Evolutionary conservation across 2,888 invertebrate species (phyloP).

Genomic region (Cerastis rubricosa): DNA sequence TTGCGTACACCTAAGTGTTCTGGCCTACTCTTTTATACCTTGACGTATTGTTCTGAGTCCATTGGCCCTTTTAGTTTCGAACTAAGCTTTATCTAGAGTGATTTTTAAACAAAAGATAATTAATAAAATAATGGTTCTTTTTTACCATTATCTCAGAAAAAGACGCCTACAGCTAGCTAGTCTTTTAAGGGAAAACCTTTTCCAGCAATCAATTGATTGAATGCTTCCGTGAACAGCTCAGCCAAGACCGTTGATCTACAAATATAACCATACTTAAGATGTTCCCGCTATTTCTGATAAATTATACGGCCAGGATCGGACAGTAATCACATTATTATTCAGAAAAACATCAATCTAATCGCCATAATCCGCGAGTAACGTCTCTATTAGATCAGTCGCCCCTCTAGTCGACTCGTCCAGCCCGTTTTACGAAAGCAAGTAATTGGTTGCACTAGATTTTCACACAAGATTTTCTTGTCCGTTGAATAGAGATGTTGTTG

Average conservation of each 20-base stretch:
- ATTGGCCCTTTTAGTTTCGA: not conserved
- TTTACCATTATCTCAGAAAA: not conserved
- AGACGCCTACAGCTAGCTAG: not conserved
- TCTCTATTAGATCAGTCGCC: conserved; percentile 49
- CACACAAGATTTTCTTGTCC: conserved; percentile 56
- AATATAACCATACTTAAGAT: conserved; percentile 31
- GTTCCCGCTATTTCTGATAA: conserved; percentile 49
- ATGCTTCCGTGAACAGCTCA: conserved; percentile 22
- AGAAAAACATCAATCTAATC: conserved; percentile 61
- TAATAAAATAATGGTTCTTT: not conserved
- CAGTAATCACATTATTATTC: conserved; percentile 64
- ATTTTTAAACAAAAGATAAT: not conserved
- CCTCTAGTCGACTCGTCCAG: conserved; percentile 30
- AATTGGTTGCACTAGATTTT: conserved; percentile 58
- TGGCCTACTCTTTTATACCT: not conserved
- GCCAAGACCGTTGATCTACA: conserved; percentile 29
- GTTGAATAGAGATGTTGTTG: conserved; percentile 46
- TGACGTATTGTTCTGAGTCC: not conserved
- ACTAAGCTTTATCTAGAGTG: not conserved
- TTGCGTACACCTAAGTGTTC: not conserved
- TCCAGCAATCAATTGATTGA: conserved; percentile 27
- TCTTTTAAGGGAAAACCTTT: not conserved
- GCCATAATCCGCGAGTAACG: conserved; percentile 51
- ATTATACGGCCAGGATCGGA: conserved; percentile 49
- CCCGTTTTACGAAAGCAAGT: conserved; percentile 58